Conservation (phyloP, 2,888 invertebrate species). For the Calameuta pallipes region DNA sequence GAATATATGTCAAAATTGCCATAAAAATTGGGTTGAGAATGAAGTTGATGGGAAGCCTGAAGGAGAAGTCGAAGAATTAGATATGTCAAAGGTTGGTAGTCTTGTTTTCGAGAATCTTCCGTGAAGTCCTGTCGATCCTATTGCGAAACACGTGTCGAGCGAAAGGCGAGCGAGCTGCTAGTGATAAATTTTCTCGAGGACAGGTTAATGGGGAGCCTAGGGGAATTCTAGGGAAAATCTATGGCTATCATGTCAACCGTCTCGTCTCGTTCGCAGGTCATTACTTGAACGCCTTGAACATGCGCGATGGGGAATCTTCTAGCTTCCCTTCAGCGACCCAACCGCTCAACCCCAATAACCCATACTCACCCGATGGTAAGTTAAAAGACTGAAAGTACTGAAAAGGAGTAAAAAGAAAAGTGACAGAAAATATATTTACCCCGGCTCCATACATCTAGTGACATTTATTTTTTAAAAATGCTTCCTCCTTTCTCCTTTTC, state of each 20-base stretch:
- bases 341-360: conserved; percentile 88
- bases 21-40: not conserved
- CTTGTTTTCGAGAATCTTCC: not conserved
- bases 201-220: conserved; percentile 42
- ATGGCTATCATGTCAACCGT: conserved; percentile 26
- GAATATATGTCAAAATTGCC: not conserved
- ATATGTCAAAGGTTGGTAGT: not conserved
- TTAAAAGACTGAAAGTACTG: conserved; percentile 27
- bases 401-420: not conserved
- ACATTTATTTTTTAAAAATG: not conserved
- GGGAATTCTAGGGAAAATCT: conserved; percentile 15
- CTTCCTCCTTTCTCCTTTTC: not conserved
- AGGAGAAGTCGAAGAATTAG: not conserved
- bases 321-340: conserved; percentile 83
- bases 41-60: not conserved
- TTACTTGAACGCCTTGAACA: conserved; percentile 73
- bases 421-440: not conserved
- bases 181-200: conserved; percentile 24
- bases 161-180: conserved; percentile 1
- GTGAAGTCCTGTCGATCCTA: not conserved
- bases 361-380: conserved; percentile 91
- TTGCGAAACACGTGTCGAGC: conserved; percentile 20
- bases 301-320: conserved; percentile 68
- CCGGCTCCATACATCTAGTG: not conserved
- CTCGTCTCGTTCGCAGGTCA: conserved; percentile 70